Percentiles rank a stretch among this genome's conserved stretches.
Conservation (phyloP, 2,113 vertebrate genomes). For the Psophia crepitans region DNA sequence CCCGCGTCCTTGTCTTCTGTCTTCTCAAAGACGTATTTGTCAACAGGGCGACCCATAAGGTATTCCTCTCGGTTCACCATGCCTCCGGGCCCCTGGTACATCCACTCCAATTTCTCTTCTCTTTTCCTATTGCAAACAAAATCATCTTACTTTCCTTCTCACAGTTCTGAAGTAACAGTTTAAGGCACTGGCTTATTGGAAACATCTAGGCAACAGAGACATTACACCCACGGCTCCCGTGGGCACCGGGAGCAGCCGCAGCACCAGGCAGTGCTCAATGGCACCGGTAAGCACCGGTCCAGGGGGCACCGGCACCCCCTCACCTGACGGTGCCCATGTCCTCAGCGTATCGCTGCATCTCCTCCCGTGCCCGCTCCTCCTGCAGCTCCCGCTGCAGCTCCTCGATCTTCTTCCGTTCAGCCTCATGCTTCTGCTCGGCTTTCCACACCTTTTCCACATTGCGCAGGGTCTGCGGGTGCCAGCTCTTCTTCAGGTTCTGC, state of each 20-base stretch:
- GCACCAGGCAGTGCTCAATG: fast-evolving
- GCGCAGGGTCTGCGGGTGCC: conserved; percentile 97
- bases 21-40: conserved; percentile 91
- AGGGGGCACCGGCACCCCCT: background rate
- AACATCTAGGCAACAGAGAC: fast-evolving
- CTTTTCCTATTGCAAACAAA: conserved; percentile 77
- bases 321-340: conserved; percentile 88
- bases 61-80: conserved; percentile 96
- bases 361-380: conserved; percentile 90
- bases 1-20: conserved; percentile 84
- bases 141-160: background rate
- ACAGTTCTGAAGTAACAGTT: background rate
- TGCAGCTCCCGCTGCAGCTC: conserved; percentile 95
- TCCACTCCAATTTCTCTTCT: conserved; percentile 97
- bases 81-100: conserved; percentile 94
- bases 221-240: fast-evolving
- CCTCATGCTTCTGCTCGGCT: conserved; percentile 94
- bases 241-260: fast-evolving
- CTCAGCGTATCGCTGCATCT: conserved; percentile 90
- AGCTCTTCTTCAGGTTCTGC: conserved; percentile 97
- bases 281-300: fast-evolving
- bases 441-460: conserved; percentile 99
- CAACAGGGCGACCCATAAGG: conserved; percentile 90
- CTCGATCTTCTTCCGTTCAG: conserved; percentile 92
- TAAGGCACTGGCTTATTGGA: fast-evolving